phyloP scores from a whole-genome alignment of 2,113 vertebrate genomes.

The Ciconia maguari region DNA sequence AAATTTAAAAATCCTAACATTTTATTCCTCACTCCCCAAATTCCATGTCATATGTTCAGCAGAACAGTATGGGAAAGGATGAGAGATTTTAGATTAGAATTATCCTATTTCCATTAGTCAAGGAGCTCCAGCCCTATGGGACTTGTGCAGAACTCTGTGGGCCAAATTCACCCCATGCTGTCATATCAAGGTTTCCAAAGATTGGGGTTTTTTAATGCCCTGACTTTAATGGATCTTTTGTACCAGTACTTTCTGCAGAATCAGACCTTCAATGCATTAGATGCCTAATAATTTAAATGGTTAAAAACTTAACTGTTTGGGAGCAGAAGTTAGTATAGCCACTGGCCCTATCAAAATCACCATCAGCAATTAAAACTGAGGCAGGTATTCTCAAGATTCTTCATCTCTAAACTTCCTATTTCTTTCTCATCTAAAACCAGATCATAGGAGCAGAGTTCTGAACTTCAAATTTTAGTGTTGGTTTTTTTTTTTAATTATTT shows the following conservation, averaged over 20 bases:
- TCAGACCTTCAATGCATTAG: neutral
- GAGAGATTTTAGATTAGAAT: neutral
- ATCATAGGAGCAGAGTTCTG: neutral
- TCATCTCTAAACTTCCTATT: neutral
- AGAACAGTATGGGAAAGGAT: neutral
- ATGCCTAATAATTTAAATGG: neutral
- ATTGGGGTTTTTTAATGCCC: neutral
- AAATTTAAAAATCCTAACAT: neutral
- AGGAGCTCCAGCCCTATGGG: neutral
- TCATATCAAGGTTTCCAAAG: neutral
- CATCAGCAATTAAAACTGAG: neutral
- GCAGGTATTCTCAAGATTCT: neutral
- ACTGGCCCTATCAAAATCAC: neutral
- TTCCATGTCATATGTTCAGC: neutral
- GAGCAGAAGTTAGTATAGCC: neutral
- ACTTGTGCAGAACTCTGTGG: neutral
- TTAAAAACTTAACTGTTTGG: neutral
- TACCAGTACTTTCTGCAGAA: neutral
- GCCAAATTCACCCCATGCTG: neutral
- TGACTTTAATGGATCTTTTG: neutral
- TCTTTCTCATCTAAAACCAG: neutral
- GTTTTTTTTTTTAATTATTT: neutral
- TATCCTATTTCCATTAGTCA: neutral
- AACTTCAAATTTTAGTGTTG: neutral
- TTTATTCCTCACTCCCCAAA: neutral